These are phyloP conservation scores for Plagodis dolabraria DNA, from an alignment of 2,888 invertebrate genomes.

Conservation along the genomic window DNA sequence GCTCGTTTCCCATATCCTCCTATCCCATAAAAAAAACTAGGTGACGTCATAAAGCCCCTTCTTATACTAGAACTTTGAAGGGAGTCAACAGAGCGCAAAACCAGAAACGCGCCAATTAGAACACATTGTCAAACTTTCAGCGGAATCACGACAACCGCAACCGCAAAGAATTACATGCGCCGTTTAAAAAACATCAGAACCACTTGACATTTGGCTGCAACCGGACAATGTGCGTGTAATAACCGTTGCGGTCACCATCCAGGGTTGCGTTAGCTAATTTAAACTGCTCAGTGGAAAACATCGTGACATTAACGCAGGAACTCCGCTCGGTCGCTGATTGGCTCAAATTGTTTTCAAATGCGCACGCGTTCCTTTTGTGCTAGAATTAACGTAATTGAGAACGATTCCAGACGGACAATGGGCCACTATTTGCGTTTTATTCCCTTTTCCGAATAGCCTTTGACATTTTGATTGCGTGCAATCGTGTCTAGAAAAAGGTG, in stretches of 20 bases:
- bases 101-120: conserved; percentile 53
- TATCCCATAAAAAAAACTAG: background rate
- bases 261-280: conserved; percentile 12
- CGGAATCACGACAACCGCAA: conserved; percentile 46
- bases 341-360: conserved; percentile 67
- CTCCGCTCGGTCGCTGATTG: conserved; percentile 57
- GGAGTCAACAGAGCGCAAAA: conserved; percentile 35
- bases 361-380: conserved; percentile 56
- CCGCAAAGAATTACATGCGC: conserved; percentile 46
- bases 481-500: conserved; percentile 2
- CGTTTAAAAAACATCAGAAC: conserved; percentile 46
- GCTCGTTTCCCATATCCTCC: no score
- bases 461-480: conserved; percentile 46
- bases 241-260: conserved; percentile 47
- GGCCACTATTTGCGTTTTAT: conserved; percentile 30
- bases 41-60: conserved; percentile 20
- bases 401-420: conserved; percentile 44
- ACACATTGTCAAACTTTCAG: conserved; percentile 67
- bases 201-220: conserved; percentile 64
- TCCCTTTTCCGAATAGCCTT: conserved; percentile 37
- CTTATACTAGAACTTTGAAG: conserved; percentile 5
- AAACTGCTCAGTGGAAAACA: conserved; percentile 24
- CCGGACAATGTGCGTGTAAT: conserved; percentile 40
- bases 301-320: conserved; percentile 67
- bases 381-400: conserved; percentile 52